Evolutionary conservation across 2,797 vertebrate species (phyloP), one percentile per base, ranked within the genome.

Genomic region (Heteromormyrus szaboi): DNA sequence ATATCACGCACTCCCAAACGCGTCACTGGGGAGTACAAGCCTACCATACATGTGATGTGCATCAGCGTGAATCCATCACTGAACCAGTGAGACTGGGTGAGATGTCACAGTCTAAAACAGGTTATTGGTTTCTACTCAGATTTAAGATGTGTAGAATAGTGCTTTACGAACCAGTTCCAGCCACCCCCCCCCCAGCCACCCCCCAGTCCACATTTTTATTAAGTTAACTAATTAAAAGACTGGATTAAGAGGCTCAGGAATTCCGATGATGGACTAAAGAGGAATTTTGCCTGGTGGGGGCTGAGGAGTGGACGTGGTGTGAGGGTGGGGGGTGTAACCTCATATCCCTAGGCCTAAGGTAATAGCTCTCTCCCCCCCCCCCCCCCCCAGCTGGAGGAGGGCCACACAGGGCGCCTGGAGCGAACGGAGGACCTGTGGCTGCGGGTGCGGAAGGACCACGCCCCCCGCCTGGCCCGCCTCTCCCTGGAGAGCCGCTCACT

Each of bases 391-490:
- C 93, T 99, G 90, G 98, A 99, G 93, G 97, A 97, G 81, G 98
- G 98, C 37, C 98, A 99, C 93, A 99, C 97, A 0, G 98, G 98
- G 14, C 96, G 98, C 2, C 95, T 99, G 93, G 98, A 99, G 95
- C 97, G 97, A 41, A 99, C 98, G 0, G 98, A 99, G 93, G 98
- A 99, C 91, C 95, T 99, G 89, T 99, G 98, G 98, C 92, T 99
- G 92, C 97, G 96, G 50, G 98, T 99, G 89, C 96, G 98, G 90
- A 99, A 99, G 90, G 98, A 99, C 88, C 98, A 99, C 0, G 98
- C 98, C 22, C 98, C 98, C 0, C 97, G 98, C 0, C 95, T 99
- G 53, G 98, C 98, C 0, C 97, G 98, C 0, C 96, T 99, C 54
- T 98, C 98, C 0, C 92, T 99, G 92, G 98, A 99, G 94, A 99